Evolutionary conservation across 2,888 invertebrate genomes (phyloP), one percentile per base, ranked within the genome.

Genomic region (Ypsolopha sequella): DNA sequence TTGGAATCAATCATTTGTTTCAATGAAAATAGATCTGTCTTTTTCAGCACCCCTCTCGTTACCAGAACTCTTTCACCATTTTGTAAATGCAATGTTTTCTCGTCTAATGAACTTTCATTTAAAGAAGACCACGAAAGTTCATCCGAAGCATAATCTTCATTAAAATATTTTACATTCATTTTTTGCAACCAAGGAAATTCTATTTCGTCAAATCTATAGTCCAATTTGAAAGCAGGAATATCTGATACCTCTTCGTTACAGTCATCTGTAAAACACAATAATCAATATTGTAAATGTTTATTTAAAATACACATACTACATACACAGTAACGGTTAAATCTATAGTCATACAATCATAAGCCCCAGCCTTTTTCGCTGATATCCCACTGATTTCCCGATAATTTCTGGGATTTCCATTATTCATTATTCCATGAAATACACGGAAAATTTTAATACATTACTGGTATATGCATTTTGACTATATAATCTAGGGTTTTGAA

Each of bases 191-290:
- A 62, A 11, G 53, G 54, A 53, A 62, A 62, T 36, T 54, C 54
- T 47, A 58, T 58, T 39, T 43, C 43, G 35, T 61, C 56, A 48
- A 76, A 76, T 50, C 76, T 58, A 36, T 54, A 48, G 49, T 76
- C 67, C 59, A 68, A 56, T 58, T 64, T 54, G 52, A 75, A 77
- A 9, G 68, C 70, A 48, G 76, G 75, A 48, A 63, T 53, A 36
- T 59, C 60, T 6, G 64, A 51, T 13, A 4, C 11, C 9, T 55
- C 51, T 53, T 76, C 76, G 51, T 54, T 51, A 53, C 65, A 74
- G 33, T 62, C 58, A 54, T 53, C 76, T 76, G 62, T 24, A 24
- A 24, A 24, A 24, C 24, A 24, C 2, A 24, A 24, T 24, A 24
- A 3, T 24, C 24, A 24, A 24, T 24, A 3, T 24, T 24, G 24